Base-by-base conservation (phyloP, 1,140 invertebrate genomes). In the Apis florea region DNA sequence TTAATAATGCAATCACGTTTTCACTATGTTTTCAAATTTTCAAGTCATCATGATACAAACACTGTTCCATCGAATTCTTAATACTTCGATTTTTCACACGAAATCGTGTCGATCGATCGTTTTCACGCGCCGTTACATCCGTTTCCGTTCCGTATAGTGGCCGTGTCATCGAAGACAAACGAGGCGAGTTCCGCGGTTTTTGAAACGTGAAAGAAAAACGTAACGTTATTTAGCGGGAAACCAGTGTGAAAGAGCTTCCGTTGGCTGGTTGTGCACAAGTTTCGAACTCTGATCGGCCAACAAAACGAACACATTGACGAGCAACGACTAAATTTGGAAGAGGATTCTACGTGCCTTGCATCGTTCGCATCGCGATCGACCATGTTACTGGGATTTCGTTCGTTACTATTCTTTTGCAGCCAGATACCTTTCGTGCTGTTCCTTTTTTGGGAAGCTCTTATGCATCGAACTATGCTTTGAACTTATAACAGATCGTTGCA, bases 261-360 rank as follows among this genome's bases (percentile, higher is more conserved):
- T 24, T 24, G 53, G 59, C 8, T 47, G 9, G 56, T 31, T 63
- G 54, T 15, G 12, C 64, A 53, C 49, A 56, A 79, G 21, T 31
- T 69, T 61, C 31, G 12, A 83, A 79, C 26, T 79, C n/a, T n/a
- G 49, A 56, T 85, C 49, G 75, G 56, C 69, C 59, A 13, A n/a
- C 31, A 83, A 86, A 86, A 83, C 75, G 59, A 83, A 24, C 70
- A 54, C 51, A 21, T 26, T 15, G 61, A 67, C 21, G 51, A 61
- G 31, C 24, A 19, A 24, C 72, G 71, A 83, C 80, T 79, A 86
- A 79, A 85, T 67, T 85, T 83, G 75, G 75, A 83, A 71, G 61
- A 79, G 68, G 63, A 68, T 79, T 76, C 40, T 58, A 61, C 61
- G n/a, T 21, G 59, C 49, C 51, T 26, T 5, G 26, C 56, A 82